These are phyloP conservation scores for Acheta domesticus DNA, from an alignment of 2,888 invertebrate species.

Conservation along the genomic window DNA sequence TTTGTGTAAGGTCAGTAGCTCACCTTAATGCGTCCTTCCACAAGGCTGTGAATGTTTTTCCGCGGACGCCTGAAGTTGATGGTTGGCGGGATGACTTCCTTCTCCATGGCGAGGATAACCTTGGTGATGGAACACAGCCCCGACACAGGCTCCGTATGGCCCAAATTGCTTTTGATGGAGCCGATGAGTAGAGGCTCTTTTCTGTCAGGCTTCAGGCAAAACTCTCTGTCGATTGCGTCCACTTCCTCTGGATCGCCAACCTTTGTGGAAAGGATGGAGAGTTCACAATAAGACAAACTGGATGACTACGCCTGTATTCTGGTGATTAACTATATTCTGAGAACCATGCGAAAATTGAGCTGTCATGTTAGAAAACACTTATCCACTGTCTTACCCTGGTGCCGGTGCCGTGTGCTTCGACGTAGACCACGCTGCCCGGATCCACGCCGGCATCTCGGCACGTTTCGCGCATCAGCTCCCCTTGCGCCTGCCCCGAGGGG, in stretches of 20 bases:
- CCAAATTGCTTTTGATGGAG: conserved; percentile 90
- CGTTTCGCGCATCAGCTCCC: conserved; percentile 52
- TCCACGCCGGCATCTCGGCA: conserved; percentile 59
- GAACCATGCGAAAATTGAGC: no score
- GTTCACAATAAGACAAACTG: no score
- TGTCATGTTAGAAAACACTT: no score
- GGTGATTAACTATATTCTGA: no score
- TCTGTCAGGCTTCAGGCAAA: conserved; percentile 50
- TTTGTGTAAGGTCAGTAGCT: not conserved
- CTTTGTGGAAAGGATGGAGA: conserved; percentile 24
- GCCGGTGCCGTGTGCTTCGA: conserved; percentile 68
- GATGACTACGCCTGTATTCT: no score
- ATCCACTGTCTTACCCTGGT: conserved; percentile 45
- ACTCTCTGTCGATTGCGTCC: conserved; percentile 58
- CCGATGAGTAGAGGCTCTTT: conserved; percentile 64
- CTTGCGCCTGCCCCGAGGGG: conserved; percentile 56
- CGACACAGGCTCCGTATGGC: conserved; percentile 85
- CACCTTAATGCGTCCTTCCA: conserved; percentile 46
- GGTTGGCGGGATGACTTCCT: conserved; percentile 54
- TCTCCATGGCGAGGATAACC: conserved; percentile 54
- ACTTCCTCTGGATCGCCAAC: conserved; percentile 64
- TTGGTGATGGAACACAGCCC: conserved; percentile 63
- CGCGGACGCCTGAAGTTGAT: conserved; percentile 52
- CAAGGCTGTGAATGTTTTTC: conserved; percentile 45
- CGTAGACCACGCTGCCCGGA: conserved; percentile 56